Base-by-base conservation (phyloP, 2,797 vertebrate species). In the Xenops minutus region DNA sequence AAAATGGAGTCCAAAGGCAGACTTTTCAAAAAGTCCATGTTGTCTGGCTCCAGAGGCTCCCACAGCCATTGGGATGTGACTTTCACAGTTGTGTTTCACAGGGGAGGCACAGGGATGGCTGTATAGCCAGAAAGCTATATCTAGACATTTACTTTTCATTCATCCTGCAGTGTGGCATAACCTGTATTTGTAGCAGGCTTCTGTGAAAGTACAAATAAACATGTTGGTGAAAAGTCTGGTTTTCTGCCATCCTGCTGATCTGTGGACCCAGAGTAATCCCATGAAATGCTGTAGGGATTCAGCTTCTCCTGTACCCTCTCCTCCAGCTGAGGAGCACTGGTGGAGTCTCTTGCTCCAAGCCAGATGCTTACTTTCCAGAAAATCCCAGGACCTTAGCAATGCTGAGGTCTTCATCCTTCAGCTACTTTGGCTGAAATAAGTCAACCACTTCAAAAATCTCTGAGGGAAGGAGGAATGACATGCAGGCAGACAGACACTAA, bases 371-470 rank as follows among this genome's bases (percentile, higher is more conserved):
- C 69, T 86, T 92, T 78, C 69, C 71, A 94, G 80, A 92, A 84
- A 66, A 69, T 86, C 59, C 44, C 54, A 81, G 67, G 43, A 92
- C 48, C 46, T 85, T 39, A 84, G 63, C 66, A 84, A 59, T 52
- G 75, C n/a, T 89, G 77, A 91, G 18, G 15, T 92, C 39, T 92
- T 94, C 34, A 88, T 82, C 56, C 51, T 46, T 88, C 62, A 91
- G 34, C n/a, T 86, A 37, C 37, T 82, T 90, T 49, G 80, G 51
- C 83, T 93, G 80, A 79, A 93, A 90, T 37, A 44, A 86, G 59
- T 30, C 90, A 93, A 86, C 83, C 92, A 90, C 88, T 93, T 94
- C 92, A 96, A 79, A 97, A 81, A 73, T 36, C 78, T 92, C 36
- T 81, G 80, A 66, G 59, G 16, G 30, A 11, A 91, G 36, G n/a